A percentile compares a stretch with the other conserved stretches of the same genome.
These are phyloP conservation scores for Clarias magur DNA, from an alignment of 2,113 vertebrate genomes.

Conservation along the genomic window DNA sequence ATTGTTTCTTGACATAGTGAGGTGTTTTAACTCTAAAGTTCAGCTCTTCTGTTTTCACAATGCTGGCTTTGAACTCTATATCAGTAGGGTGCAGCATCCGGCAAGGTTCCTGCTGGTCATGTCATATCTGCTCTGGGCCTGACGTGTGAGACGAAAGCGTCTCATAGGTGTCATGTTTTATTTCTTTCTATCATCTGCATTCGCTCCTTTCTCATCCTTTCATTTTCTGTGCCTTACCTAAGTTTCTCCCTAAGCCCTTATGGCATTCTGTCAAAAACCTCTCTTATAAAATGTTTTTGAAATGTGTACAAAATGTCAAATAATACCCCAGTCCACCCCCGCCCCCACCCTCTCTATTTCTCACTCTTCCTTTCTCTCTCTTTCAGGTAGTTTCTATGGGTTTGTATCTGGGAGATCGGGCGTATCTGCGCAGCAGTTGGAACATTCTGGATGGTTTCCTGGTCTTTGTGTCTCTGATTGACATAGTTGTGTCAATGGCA, in stretches of 20 bases:
- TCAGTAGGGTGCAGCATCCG: constrained; percentile 27
- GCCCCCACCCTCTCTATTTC: not conserved
- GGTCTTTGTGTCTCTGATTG: constrained; percentile 84
- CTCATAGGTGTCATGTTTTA: constrained; percentile 9
- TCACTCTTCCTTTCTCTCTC: constrained; percentile 13
- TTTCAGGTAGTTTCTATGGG: constrained; percentile 83
- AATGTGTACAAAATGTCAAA: not conserved
- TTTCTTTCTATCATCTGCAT: not conserved
- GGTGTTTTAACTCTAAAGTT: not conserved
- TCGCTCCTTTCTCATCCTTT: not conserved
- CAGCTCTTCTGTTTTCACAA: not conserved
- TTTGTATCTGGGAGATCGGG: constrained; percentile 81
- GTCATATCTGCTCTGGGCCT: not conserved
- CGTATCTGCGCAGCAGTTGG: constrained; percentile 87
- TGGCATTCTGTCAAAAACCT: constrained; percentile 62
- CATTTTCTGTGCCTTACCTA: constrained; percentile 4
- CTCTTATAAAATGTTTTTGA: not conserved
- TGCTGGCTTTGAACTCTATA: too few relatives aligned
- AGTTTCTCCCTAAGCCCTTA: constrained; percentile 1
- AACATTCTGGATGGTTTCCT: constrained; percentile 87
- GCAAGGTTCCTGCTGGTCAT: constrained; percentile 6
- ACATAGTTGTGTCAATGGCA: constrained; percentile 84
- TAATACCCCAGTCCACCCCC: not conserved
- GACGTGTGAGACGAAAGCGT: not conserved
- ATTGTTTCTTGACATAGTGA: not conserved